Evolutionary conservation across 2,888 invertebrate genomes (phyloP), one percentile per base, ranked within the genome.

Genomic region (Synergus itoensis): DNA sequence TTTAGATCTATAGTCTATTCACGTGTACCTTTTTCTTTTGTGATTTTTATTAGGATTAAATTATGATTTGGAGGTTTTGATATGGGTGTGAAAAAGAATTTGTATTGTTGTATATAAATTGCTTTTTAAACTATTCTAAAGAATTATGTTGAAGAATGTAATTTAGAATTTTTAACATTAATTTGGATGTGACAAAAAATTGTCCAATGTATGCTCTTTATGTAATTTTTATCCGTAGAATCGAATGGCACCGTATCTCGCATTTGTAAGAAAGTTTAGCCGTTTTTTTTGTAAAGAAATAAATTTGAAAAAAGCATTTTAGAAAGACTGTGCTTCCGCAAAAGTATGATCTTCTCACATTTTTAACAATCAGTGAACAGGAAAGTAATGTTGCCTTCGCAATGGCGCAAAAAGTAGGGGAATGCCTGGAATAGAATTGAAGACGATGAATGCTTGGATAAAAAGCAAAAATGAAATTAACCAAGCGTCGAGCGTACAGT

Each of bases 321-420:
- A 12, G 4, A 18, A 60, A 14, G 12, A 21, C 28, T 60, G 12
- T 60, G 12, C 60, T 12, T 60, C 60, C 18, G 18, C 21, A 60
- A 21, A 60, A 4, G 21, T 60, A 21, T 12, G 12, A 60, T 60
- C 4, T 28, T 60, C 60, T 60, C 21, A 60, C 60, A 60, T 75
- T 48, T 82, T 79, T 77, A 62, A 28, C 83, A 82, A 84, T 79
- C 83, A 84, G 82, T 81, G 84, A 84, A 65, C 84, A 84, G 84
- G 84, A 84, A 84, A 84, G 83, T 79, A 79, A 83, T 83, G 84
- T 84, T 84, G 84, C 84, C 84, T 84, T 83, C 84, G 78, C 83
- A 84, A 84, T 82, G 77, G 82, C 81, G 78, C 77, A 76, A 36
- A 65, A 79, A 62, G 80, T 79, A 82, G 79, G 81, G 60, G 12